Percentiles rank a stretch among this genome's conserved stretches.
Conservation (phyloP, 23 tunicate species). For the Botrylloides violaceus region DNA sequence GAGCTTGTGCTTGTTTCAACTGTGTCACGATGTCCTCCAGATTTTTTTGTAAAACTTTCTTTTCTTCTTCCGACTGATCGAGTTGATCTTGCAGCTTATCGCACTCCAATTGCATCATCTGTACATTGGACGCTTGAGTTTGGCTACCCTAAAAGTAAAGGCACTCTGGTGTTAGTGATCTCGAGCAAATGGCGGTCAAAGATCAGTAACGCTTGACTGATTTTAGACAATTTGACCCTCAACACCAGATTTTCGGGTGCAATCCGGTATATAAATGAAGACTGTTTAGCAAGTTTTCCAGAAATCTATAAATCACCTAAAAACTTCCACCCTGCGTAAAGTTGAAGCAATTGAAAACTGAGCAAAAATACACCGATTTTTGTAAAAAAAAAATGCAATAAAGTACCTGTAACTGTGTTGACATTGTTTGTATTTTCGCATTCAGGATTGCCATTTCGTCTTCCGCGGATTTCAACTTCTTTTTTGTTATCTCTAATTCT, state of each 20-base stretch:
- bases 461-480: conserved; percentile 30
- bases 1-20: conserved; percentile 12
- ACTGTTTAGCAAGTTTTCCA: too few relatives aligned
- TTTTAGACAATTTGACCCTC: too few relatives aligned
- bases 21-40: conserved; percentile 39
- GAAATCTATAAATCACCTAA: too few relatives aligned
- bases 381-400: neutral
- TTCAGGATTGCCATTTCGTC: conserved; percentile 31
- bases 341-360: too few relatives aligned
- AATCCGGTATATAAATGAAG: too few relatives aligned
- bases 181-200: too few relatives aligned
- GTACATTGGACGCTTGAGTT: conserved; percentile 66
- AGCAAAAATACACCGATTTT: too few relatives aligned
- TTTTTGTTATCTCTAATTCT: conserved; percentile 51
- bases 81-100: conserved; percentile 73
- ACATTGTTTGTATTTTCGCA: conserved; percentile 17
- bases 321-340: too few relatives aligned
- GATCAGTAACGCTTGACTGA: too few relatives aligned
- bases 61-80: conserved; percentile 50
- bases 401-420: conserved; percentile 19
- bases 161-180: too few relatives aligned
- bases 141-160: conserved; percentile 51
- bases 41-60: conserved; percentile 36
- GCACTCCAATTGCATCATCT: conserved; percentile 81
- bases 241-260: too few relatives aligned